Evolutionary conservation across 2,113 vertebrate genomes (phyloP), one percentile per base, ranked within the genome.

Genomic region (Paradisaea rubra): DNA sequence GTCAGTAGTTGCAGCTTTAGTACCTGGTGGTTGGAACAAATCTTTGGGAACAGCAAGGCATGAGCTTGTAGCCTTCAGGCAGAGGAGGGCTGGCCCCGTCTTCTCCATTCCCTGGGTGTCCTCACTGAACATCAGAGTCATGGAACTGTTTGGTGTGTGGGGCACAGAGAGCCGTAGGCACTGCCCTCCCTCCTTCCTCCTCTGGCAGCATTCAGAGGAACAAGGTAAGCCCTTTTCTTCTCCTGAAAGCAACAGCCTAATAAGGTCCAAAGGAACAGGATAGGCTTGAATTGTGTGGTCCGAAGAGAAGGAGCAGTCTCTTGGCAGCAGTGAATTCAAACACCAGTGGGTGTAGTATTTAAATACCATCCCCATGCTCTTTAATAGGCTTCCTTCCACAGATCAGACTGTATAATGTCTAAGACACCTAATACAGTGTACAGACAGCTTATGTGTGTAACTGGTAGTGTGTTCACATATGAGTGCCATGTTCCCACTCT

Each of bases 381-480:
- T 47, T n/a, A 63, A 70, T 70, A 13, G 63, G 7, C 21, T 74
- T 76, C 15, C 37, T 49, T 57, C 22, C 28, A 41, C 12, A 50
- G 19, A 12, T 20, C 49, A 49, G 44, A 5, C 30, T 24, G 35
- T 14, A 3, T 41, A 27, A 56, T 52, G 35, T 37, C 45, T 71
- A 30, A 78, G 56, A 39, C 44, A 59, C 45, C 25, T 47, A 24
- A 30, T 4, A 9, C 15, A 7, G 23, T 30, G 13, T 19, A 10
- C 1, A 28, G 66, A 60, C 12, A 84, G 13, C 30, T 71, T 10
- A 1, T 0, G 13, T 18, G 33, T 49, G n/a, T 53, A 28, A 52
- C n/a, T n/a, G 14, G 54, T 33, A 53, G 42, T 0, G 6, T 2
- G 0, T 17, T 52, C 30, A 1, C 4, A 9, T 19, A 1, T 3